These are phyloP conservation scores for Phaenicophaeus curvirostris DNA, from an alignment of 2,797 vertebrate genomes.

Conservation along the genomic window DNA sequence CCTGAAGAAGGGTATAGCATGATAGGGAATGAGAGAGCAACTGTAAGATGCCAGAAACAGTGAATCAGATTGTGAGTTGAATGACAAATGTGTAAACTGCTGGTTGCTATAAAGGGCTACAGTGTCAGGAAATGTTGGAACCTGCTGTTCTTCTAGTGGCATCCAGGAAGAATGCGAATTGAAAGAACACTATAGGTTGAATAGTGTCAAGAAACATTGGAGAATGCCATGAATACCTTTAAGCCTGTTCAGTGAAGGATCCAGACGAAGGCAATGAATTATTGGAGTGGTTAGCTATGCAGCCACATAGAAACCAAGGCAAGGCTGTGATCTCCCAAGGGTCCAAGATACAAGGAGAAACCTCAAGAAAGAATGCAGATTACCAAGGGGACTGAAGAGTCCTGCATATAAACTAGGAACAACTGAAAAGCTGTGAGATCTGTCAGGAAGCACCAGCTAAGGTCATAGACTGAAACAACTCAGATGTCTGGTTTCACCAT, in stretches of 20 bases:
- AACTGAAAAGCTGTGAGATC: constrained; percentile 24
- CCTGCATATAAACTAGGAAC: constrained; percentile 30
- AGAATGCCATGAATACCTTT: not conserved
- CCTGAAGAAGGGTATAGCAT: constrained; percentile 27
- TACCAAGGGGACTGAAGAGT: constrained; percentile 28
- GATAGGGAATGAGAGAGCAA: constrained; percentile 34
- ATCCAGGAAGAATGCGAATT: not conserved
- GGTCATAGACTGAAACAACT: constrained; percentile 44
- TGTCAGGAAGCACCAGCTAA: constrained; percentile 25
- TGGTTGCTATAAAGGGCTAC: constrained; percentile 38
- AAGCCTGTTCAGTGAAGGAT: not conserved
- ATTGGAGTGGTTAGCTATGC: not conserved
- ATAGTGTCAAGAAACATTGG: not conserved
- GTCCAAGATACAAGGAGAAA: not conserved
- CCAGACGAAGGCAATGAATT: not conserved
- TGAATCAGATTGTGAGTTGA: constrained; percentile 55
- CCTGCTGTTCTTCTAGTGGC: constrained; percentile 43
- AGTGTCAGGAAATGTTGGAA: constrained; percentile 20
- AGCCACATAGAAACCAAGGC: not conserved
- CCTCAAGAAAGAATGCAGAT: not conserved
- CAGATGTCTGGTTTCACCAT: constrained; percentile 39
- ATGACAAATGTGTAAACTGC: constrained; percentile 50
- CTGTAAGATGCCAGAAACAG: constrained; percentile 21
- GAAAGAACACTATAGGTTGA: not conserved
- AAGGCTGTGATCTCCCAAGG: not conserved